phyloP scores from a whole-genome alignment of 2,797 vertebrate genomes.

The Prunella strophiata region DNA sequence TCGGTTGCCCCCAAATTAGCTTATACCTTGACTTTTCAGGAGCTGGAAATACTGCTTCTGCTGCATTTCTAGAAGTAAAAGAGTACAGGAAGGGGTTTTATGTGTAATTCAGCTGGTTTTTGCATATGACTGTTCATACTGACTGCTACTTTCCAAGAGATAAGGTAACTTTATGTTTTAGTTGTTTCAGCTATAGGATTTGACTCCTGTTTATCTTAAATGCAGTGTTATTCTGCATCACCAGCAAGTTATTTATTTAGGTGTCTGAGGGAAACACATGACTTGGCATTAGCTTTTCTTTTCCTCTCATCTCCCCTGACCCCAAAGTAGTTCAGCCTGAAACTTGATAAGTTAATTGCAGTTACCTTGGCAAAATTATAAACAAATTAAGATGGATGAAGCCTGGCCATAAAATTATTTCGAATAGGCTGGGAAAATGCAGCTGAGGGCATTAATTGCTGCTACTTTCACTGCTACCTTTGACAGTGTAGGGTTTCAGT shows the following conservation, averaged over 20 bases:
- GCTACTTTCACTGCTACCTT: conserved; percentile 38
- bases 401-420: conserved; percentile 52
- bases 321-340: conserved; percentile 6
- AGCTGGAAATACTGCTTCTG: neutral
- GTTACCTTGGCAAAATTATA: conserved; percentile 62
- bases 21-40: neutral
- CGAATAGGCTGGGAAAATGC: neutral
- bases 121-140: neutral
- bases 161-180: neutral
- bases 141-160: neutral
- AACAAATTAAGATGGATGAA: conserved; percentile 51
- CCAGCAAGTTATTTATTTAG: neutral
- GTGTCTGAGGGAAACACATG: neutral
- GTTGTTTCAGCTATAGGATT: neutral
- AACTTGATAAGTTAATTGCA: conserved; percentile 12
- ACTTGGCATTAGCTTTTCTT: conserved; percentile 29
- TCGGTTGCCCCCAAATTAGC: neutral
- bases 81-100: neutral
- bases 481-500: conserved; percentile 45
- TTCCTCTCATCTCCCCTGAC: neutral
- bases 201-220: neutral
- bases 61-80: neutral
- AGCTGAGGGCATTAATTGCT: conserved; percentile 28
- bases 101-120: neutral
- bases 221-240: neutral